phyloP scores from a whole-genome alignment of 2,888 invertebrate genomes.

The Neocrepidodera transversa region DNA sequence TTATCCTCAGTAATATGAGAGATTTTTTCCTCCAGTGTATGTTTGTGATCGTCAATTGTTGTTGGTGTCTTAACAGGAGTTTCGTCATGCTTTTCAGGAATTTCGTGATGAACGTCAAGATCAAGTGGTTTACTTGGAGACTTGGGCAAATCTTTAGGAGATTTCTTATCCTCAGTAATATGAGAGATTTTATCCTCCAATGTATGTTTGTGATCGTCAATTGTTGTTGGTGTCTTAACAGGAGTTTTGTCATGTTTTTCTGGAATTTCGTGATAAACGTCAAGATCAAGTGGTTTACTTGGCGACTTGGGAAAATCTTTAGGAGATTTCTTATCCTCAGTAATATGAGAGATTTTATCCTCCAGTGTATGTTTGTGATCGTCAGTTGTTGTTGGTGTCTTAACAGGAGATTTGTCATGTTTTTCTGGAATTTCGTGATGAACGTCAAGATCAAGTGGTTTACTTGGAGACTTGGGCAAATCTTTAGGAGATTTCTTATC shows the following conservation, averaged over 20 bases:
- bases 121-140: neutral
- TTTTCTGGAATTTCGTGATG: neutral
- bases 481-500: neutral
- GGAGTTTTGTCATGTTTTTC: too few species aligned
- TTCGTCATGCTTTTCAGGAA: too few species aligned
- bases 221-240: too few species aligned
- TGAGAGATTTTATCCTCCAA: too few species aligned
- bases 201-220: too few species aligned
- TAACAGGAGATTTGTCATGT: conserved; percentile 4
- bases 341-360: neutral
- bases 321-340: neutral
- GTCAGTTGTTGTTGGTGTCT: neutral
- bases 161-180: neutral
- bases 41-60: too few species aligned
- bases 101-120: neutral
- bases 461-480: neutral
- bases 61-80: too few species aligned
- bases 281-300: neutral
- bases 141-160: neutral
- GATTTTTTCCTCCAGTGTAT: too few species aligned
- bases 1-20: too few species aligned
- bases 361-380: neutral
- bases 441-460: neutral
- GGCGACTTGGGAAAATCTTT: neutral
- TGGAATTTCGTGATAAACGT: neutral